A percentile compares a stretch with the other conserved stretches of the same genome.
These are phyloP conservation scores for Acanthornis magna DNA, from an alignment of 2,797 vertebrate genomes.

Conservation along the genomic window DNA sequence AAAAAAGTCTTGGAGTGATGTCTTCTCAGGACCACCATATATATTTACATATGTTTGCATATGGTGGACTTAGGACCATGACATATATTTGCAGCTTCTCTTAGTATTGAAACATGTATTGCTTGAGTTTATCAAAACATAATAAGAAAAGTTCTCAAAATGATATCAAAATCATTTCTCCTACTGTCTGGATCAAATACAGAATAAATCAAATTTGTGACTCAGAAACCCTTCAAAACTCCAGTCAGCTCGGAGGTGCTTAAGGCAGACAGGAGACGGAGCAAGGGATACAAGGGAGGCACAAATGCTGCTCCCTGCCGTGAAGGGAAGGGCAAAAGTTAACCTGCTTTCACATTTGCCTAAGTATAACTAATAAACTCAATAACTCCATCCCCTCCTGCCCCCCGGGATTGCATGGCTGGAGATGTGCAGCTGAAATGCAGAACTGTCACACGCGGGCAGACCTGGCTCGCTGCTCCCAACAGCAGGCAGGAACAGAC, in stretches of 20 bases:
- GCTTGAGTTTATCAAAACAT: neutral
- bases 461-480: neutral
- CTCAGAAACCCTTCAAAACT: neutral
- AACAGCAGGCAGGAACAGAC: neutral
- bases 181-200: neutral
- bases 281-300: neutral
- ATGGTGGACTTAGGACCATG: neutral
- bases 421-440: neutral
- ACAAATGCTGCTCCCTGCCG: neutral
- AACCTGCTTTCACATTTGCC: neutral
- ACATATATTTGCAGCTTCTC: neutral
- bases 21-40: neutral
- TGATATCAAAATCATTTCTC: neutral
- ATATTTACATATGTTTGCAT: no score
- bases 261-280: neutral
- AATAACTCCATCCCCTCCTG: neutral
- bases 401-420: neutral
- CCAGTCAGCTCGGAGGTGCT: neutral
- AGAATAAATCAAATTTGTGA: neutral
- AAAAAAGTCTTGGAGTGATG: neutral
- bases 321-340: neutral
- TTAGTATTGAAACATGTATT: neutral
- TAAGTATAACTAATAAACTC: neutral
- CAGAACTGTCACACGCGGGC: neutral
- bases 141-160: neutral